phyloP scores from a whole-genome alignment of 2,888 invertebrate species.

The Toxonevra muliebris region DNA sequence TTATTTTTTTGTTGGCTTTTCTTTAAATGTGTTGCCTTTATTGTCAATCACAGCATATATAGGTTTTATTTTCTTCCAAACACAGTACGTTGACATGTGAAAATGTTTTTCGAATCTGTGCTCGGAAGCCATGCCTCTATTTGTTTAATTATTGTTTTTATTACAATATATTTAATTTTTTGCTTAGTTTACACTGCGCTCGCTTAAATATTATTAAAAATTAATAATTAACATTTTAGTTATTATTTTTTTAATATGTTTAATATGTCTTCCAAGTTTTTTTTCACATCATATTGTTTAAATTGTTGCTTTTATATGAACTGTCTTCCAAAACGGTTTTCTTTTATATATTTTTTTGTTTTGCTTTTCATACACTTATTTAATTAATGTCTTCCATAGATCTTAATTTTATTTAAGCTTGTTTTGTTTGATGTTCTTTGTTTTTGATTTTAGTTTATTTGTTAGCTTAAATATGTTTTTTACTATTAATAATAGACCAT shows the following conservation, averaged over 20 bases:
- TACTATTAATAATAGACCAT: conserved; percentile 32
- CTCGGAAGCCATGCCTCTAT: conserved; percentile 20
- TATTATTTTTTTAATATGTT: conserved; percentile 33
- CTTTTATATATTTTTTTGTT: background rate
- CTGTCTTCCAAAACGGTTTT: conserved; percentile 56
- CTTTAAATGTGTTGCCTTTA: conserved; percentile 46
- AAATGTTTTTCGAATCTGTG: no score
- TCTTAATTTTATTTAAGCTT: conserved; percentile 29
- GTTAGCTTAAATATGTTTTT: conserved; percentile 27
- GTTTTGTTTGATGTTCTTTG: conserved; percentile 20
- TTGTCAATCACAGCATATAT: conserved; percentile 66
- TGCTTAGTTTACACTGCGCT: conserved; percentile 11
- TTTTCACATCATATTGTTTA: conserved; percentile 30
- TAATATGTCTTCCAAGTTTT: conserved; percentile 56
- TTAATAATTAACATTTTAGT: conserved; percentile 42
- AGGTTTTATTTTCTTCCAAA: conserved; percentile 43
- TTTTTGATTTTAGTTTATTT: conserved; percentile 17
- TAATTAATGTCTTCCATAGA: conserved; percentile 52
- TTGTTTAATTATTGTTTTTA: conserved; percentile 3
- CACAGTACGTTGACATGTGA: background rate
- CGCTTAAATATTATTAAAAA: conserved; percentile 7
- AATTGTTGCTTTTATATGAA: conserved; percentile 27
- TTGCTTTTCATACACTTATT: conserved; percentile 51
- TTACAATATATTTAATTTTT: conserved; percentile 9
- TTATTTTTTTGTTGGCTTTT: conserved; percentile 38